Evolutionary conservation across 2,113 vertebrate species (phyloP), one percentile per base, ranked within the genome.

Genomic region (Trochalopteron elliotii): DNA sequence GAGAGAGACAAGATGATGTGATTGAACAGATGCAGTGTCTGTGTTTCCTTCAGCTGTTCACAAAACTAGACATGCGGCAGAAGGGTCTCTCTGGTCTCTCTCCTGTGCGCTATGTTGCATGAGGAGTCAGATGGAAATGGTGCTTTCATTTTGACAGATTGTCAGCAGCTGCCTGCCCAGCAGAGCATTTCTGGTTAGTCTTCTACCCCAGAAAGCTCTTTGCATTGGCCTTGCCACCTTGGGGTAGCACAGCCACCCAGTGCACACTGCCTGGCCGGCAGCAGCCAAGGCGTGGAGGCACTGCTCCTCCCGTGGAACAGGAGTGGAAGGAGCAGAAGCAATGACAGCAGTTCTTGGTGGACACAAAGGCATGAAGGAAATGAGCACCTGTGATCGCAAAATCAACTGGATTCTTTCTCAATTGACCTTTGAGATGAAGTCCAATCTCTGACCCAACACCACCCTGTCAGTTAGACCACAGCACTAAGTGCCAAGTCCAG

Each of bases 301-400:
- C 25, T 0, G 2, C 27, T 87, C 1, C 28, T 22, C 25, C 6
- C 1, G 0, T 20, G 5, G 6, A 2, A 2, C 30, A 3, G 5
- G 33, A 47, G 23, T 44, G 63, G 40, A 45, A 33, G 40, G 60
- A 78, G 52, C 70, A 88, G 45, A 56, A 33, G 1, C 4, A 76
- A 15, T 0, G 2, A 13, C 11, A 30, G 30, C 0, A 0, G 23
- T 59, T 88, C 39, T 31, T 50, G 53, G 21, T 33, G 52, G 35
- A 21, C 15, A 4, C 15, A 25, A 5, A 25, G 7, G 15, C 5
- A 0, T 5, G 9, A 47, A 37, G 47, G 37, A 53, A 27, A 15
- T 6, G n/a, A 61, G 27, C 59, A 22, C 37, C 8, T 6, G 25
- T 39, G 63, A 23, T 19, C 37, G 21, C 44, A 74, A 44, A 28